A percentile compares a stretch with the other conserved stretches of the same genome.
Evolutionary conservation across 2,888 invertebrate species (phyloP).

Genomic region (Cryptus armator): DNA sequence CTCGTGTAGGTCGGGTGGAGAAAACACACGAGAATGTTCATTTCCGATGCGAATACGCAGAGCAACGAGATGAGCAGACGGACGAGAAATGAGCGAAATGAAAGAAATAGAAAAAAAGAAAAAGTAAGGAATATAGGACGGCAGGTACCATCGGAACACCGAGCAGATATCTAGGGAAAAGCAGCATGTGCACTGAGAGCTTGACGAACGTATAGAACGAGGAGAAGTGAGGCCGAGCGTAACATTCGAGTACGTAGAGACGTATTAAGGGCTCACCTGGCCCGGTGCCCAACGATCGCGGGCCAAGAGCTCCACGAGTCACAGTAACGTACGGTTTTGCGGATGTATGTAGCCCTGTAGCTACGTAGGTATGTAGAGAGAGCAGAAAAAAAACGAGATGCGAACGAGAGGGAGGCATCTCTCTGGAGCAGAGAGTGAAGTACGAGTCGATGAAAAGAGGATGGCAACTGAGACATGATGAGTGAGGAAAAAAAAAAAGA

Average conservation of each 20-base stretch:
- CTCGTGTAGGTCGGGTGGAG: neutral
- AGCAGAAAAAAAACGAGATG: slow-evolving; percentile 23
- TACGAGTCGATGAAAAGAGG: slow-evolving; percentile 60
- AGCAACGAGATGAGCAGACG: slow-evolving; percentile 43
- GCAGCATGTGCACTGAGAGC: neutral
- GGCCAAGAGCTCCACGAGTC: slow-evolving; percentile 30
- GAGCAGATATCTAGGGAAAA: neutral
- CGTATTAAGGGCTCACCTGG: slow-evolving; percentile 43
- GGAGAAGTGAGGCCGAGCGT: neutral
- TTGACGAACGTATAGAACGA: neutral
- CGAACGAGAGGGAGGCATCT: slow-evolving; percentile 7
- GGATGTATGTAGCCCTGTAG: neutral
- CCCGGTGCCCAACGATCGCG: slow-evolving; percentile 49
- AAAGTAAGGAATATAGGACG: slow-evolving; percentile 11
- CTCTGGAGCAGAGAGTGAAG: slow-evolving; percentile 31
- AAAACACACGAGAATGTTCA: slow-evolving; percentile 14
- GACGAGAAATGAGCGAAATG: slow-evolving; percentile 41
- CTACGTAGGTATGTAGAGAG: slow-evolving; percentile 2
- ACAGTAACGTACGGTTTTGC: slow-evolving; percentile 11
- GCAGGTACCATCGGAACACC: neutral
- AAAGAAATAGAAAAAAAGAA: neutral
- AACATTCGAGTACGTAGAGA: slow-evolving; percentile 43
- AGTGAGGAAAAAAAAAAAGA: slow-evolving; percentile 34
- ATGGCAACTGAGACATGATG: slow-evolving; percentile 52
- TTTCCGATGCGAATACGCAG: slow-evolving; percentile 34